Evolutionary conservation across 2,888 invertebrate genomes (phyloP).

Genomic region (Monoplex corrugatus): DNA sequence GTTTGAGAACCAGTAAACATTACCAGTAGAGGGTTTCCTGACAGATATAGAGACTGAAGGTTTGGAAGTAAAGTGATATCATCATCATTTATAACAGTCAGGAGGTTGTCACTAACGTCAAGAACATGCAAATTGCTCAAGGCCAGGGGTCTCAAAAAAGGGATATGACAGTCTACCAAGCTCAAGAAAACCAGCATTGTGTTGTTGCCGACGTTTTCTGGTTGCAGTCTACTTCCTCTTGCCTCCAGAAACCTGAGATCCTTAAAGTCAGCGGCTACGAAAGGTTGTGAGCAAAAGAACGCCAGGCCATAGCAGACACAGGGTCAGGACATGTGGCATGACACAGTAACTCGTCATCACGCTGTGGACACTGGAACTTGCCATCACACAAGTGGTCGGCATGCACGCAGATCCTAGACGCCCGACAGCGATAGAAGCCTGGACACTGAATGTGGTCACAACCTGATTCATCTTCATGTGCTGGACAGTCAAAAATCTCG

Average conservation of each 20-base stretch:
- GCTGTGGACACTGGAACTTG: slow-evolving; percentile 34
- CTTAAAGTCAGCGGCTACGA: neutral
- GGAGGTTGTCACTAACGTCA: neutral
- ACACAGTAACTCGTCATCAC: slow-evolving; percentile 40
- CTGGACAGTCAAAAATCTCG: slow-evolving; percentile 34
- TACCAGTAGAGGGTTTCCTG: slow-evolving; percentile 22
- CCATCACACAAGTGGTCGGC: slow-evolving; percentile 37
- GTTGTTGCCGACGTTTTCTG: neutral
- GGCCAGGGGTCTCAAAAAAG: neutral
- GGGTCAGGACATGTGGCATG: neutral
- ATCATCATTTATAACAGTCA: neutral
- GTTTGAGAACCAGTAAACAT: neutral
- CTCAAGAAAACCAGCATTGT: neutral
- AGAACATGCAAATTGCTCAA: slow-evolving; percentile 30
- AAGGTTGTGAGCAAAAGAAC: slow-evolving; percentile 2
- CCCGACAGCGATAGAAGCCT: slow-evolving; percentile 41
- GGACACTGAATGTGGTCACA: slow-evolving; percentile 31
- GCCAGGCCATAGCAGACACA: slow-evolving; percentile 30
- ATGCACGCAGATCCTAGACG: slow-evolving; percentile 30
- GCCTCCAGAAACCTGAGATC: slow-evolving; percentile 29
- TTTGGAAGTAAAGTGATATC: neutral
- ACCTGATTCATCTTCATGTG: neutral
- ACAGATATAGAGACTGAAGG: neutral
- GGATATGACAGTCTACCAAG: neutral
- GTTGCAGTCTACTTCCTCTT: neutral